Conservation (phyloP, 2,888 invertebrate genomes). For the Trichogramma evanescens region DNA sequence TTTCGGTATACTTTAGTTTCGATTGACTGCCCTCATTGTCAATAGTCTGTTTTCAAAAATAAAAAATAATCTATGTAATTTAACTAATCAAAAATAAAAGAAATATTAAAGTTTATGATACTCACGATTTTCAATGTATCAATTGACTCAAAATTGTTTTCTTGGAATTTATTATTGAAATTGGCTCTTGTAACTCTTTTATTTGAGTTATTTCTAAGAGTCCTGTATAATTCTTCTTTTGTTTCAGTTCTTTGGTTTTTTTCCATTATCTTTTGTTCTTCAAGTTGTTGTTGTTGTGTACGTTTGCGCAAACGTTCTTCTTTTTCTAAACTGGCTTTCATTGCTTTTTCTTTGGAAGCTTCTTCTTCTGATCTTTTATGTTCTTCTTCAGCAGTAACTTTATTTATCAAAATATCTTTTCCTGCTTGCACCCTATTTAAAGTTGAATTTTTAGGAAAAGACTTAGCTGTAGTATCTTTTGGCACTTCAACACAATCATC, state of each 20-base stretch:
- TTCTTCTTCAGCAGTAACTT: conserved; percentile 14
- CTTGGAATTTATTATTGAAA: neutral
- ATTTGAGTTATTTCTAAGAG: neutral
- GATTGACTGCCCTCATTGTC: conserved; percentile 10
- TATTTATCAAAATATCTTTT: conserved; percentile 16
- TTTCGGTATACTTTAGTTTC: conserved; percentile 5
- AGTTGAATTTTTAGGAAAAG: conserved; percentile 14
- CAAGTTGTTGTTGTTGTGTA: conserved; percentile 15
- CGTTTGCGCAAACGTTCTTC: conserved; percentile 10
- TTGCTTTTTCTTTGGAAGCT: conserved; percentile 12
- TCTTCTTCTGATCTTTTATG: conserved; percentile 18
- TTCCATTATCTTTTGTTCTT: conserved; percentile 9
- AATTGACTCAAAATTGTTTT: neutral
- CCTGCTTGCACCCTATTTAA: neutral
- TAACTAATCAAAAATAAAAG: conserved; percentile 3
- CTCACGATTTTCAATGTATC: no score
- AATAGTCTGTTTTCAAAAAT: neutral
- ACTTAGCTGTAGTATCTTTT: conserved; percentile 16
- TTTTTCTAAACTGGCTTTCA: conserved; percentile 17
- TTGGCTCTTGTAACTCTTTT: conserved; percentile 3
- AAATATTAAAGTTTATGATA: no score
- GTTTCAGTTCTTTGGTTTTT: conserved; percentile 14
- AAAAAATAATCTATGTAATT: neutral
- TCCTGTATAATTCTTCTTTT: conserved; percentile 17
- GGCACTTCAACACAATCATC: conserved; percentile 18